A percentile compares a stretch with the other conserved stretches of the same genome.
These are phyloP conservation scores for Hydrozoanthus tunicans DNA, from an alignment of 64 coral and sea anemone genomes.

Conservation along the genomic window DNA sequence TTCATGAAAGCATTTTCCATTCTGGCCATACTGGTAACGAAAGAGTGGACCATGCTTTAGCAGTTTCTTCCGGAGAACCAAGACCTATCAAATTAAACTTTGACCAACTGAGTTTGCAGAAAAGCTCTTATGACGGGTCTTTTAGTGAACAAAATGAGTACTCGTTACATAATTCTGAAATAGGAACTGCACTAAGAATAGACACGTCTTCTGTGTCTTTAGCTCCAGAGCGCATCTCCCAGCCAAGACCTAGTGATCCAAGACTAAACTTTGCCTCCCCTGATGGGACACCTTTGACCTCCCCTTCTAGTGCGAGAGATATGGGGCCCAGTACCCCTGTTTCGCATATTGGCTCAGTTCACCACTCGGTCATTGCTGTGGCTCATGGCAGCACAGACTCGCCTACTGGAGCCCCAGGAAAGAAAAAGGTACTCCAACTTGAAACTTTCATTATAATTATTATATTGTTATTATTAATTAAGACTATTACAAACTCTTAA, in stretches of 20 bases:
- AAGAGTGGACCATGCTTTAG: conserved; percentile 30
- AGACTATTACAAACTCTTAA: too few relatives aligned
- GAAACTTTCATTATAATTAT: neutral
- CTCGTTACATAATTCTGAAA: conserved; percentile 12
- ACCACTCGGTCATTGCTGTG: conserved; percentile 32
- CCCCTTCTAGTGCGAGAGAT: conserved; percentile 25
- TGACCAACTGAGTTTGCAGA: neutral
- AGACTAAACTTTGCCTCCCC: conserved; percentile 68
- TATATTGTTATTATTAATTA: too few relatives aligned
- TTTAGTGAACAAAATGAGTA: neutral
- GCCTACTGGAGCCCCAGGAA: conserved; percentile 69
- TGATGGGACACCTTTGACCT: conserved; percentile 34
- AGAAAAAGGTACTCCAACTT: conserved; percentile 80
- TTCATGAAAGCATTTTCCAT: conserved; percentile 50
- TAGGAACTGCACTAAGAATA: conserved; percentile 47
- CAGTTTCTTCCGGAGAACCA: conserved; percentile 1
- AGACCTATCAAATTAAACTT: conserved; percentile 29
- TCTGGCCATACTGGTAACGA: conserved; percentile 37
- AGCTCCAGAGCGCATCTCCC: conserved; percentile 9
- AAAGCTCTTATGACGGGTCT: neutral
- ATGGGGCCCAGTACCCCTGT: neutral
- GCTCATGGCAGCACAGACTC: conserved; percentile 42
- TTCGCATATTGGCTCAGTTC: neutral
- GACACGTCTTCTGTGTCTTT: conserved; percentile 37
- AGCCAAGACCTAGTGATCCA: conserved; percentile 78